Conservation (phyloP, 1,140 invertebrate genomes). For the Maconellicoccus hirsutus region DNA sequence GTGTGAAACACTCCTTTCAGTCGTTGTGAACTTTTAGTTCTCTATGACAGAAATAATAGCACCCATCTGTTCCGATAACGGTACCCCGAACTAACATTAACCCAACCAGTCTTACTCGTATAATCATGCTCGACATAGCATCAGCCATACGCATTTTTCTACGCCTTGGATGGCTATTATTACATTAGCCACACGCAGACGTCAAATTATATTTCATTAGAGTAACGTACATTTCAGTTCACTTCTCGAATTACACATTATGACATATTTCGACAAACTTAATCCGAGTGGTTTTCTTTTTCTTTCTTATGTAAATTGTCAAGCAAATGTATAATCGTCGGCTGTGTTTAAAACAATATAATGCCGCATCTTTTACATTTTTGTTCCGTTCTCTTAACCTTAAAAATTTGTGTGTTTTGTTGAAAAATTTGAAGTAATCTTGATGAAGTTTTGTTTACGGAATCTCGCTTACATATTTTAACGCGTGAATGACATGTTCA, state of each 20-base stretch:
- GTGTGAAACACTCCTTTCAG: background rate
- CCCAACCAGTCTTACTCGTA: slow-evolving; percentile 2
- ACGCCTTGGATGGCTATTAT: background rate
- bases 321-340: background rate
- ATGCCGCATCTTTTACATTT: background rate
- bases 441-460: no score
- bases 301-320: background rate
- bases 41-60: slow-evolving; percentile 15
- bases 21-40: background rate
- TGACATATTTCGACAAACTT: background rate
- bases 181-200: slow-evolving; percentile 15
- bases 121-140: slow-evolving; percentile 5
- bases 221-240: slow-evolving; percentile 10
- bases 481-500: no score
- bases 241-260: slow-evolving; percentile 12
- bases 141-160: background rate
- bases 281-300: background rate
- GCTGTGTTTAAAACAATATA: background rate
- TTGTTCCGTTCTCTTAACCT: slow-evolving; percentile 3
- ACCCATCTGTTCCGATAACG: slow-evolving; percentile 11
- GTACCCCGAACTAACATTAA: slow-evolving; percentile 11
- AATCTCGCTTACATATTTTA: no score
- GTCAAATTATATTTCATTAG: slow-evolving; percentile 14
- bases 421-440: no score
- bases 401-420: background rate